Conservation (phyloP, 2,888 invertebrate species). For the Silvanus unidentatus region DNA sequence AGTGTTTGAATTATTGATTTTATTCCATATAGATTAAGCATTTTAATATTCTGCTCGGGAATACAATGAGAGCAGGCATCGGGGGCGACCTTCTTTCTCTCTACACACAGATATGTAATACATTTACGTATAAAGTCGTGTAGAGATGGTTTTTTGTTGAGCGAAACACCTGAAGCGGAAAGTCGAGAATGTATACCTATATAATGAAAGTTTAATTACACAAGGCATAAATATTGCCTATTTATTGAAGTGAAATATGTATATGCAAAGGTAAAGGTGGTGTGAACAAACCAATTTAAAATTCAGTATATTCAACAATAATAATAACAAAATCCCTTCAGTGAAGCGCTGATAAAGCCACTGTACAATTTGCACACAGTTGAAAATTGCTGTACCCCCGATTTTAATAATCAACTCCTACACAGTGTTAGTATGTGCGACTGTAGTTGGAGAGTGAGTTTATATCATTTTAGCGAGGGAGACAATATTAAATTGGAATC, state of each 20-base stretch:
- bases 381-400: too few relatives aligned
- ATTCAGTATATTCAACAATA: too few relatives aligned
- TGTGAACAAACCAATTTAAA: too few relatives aligned
- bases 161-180: background rate
- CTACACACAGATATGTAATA: slow-evolving; percentile 2
- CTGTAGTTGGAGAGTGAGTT: background rate
- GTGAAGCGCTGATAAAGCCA: too few relatives aligned
- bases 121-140: background rate
- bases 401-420: too few relatives aligned
- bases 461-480: slow-evolving; percentile 7
- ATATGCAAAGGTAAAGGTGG: background rate
- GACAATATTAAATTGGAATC: slow-evolving; percentile 21
- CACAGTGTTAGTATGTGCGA: too few relatives aligned
- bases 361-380: too few relatives aligned
- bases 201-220: slow-evolving; percentile 19
- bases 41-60: slow-evolving; percentile 14
- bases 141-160: background rate
- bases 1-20: slow-evolving; percentile 25
- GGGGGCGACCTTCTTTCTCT: background rate
- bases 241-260: slow-evolving; percentile 2
- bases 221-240: slow-evolving; percentile 15
- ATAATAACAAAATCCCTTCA: too few relatives aligned
- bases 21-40: slow-evolving; percentile 14
- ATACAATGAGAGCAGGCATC: slow-evolving; percentile 2
- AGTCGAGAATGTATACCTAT: background rate